These are phyloP conservation scores for Trichomycterus rosablanca DNA, from an alignment of 2,113 vertebrate genomes.

Conservation along the genomic window DNA sequence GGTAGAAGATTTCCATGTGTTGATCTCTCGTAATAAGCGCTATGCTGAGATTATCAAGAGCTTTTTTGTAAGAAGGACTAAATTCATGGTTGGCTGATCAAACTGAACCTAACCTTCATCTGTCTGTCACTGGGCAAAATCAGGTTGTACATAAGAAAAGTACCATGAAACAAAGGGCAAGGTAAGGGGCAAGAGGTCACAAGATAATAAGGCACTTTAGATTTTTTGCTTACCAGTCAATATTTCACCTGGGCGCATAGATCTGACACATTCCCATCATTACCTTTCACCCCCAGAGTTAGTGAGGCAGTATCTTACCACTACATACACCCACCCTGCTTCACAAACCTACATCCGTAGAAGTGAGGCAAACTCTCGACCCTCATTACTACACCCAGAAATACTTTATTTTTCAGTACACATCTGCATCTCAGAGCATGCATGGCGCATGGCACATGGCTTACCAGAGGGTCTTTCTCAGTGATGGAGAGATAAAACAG, in stretches of 20 bases:
- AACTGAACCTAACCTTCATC: background rate
- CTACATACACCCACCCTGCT: no score
- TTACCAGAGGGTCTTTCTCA: constrained; percentile 1
- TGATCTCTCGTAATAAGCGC: no score
- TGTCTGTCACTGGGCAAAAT: background rate
- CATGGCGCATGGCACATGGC: no score
- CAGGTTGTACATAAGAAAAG: constrained; percentile 37
- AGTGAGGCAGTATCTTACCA: constrained; percentile 7
- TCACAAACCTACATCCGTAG: constrained; percentile 6
- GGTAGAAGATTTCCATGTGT: no score
- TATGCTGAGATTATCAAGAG: no score
- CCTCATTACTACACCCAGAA: constrained; percentile 11
- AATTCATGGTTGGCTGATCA: background rate
- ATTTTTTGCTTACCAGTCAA: background rate
- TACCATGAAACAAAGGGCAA: constrained; percentile 41
- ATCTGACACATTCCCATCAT: background rate
- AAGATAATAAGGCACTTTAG: background rate
- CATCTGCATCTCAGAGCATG: constrained; percentile 18
- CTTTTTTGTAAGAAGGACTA: no score
- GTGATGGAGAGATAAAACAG: constrained; percentile 1
- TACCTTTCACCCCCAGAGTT: background rate
- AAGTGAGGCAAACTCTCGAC: background rate
- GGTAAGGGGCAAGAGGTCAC: background rate
- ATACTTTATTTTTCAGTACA: constrained; percentile 7
- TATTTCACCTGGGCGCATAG: background rate